A percentile compares a stretch with the other conserved stretches of the same genome.
Conservation (phyloP, 2,113 vertebrate species). For the Neopipo cinnamomea region DNA sequence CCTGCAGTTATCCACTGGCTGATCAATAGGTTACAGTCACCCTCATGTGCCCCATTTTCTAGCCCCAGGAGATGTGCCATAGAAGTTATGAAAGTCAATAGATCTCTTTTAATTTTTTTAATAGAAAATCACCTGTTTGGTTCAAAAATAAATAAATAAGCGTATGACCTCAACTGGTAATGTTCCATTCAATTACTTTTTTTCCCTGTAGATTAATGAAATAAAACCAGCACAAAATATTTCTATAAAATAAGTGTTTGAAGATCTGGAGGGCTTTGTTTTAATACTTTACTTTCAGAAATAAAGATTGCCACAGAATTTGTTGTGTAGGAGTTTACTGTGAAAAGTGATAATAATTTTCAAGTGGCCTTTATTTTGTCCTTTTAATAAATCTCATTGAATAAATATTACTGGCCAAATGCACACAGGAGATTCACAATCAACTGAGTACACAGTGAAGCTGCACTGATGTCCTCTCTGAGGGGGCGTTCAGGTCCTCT, state of each 20-base stretch:
- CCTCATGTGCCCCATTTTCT: background rate
- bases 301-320: background rate
- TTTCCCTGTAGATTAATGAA: background rate
- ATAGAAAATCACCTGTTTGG: background rate
- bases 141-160: background rate
- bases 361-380: background rate
- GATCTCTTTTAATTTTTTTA: background rate
- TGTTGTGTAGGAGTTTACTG: background rate
- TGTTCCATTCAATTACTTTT: background rate
- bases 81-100: background rate
- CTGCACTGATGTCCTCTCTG: background rate
- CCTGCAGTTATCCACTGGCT: background rate
- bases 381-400: background rate
- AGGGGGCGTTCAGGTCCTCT: background rate
- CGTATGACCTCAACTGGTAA: background rate
- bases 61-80: background rate
- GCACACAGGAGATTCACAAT: background rate
- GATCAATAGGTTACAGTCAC: background rate
- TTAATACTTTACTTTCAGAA: background rate
- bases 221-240: background rate
- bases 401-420: background rate
- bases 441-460: background rate
- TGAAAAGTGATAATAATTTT: background rate
- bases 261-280: background rate
- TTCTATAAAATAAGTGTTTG: background rate